These are phyloP conservation scores for Scyliorhinus canicula DNA, from an alignment of 2,797 vertebrate species.

Conservation along the genomic window DNA sequence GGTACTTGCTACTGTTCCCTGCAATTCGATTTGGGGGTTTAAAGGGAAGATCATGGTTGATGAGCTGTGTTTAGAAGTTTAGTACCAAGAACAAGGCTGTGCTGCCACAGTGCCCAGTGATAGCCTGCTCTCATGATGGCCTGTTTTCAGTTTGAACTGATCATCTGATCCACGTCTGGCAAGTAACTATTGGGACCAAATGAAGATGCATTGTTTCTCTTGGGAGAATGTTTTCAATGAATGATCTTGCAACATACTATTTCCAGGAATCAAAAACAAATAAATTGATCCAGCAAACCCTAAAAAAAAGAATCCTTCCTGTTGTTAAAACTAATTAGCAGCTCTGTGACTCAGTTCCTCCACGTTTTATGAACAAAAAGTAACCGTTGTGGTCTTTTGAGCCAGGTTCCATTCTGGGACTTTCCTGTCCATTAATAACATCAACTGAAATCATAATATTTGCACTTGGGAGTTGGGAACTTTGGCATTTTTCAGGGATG, in stretches of 20 bases:
- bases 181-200: background rate
- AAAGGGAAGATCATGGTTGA: slow-evolving; percentile 91
- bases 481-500: background rate
- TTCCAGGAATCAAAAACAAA: no score
- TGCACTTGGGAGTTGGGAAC: background rate
- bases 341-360: no score
- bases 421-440: no score
- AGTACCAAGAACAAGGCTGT: slow-evolving; percentile 93
- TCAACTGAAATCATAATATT: no score
- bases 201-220: background rate
- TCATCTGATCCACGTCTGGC: background rate
- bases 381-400: no score
- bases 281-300: background rate
- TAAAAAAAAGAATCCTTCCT: no score
- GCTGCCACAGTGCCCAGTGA: slow-evolving; percentile 81
- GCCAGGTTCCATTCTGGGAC: no score
- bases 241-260: no score
- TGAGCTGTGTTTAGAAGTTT: slow-evolving; percentile 90
- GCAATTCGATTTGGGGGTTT: slow-evolving; percentile 45
- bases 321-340: no score
- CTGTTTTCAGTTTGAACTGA: background rate
- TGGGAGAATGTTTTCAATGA: background rate
- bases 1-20: slow-evolving; percentile 20
- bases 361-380: no score
- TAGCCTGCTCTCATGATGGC: slow-evolving; percentile 89